Evolutionary conservation across 2,888 invertebrate genomes (phyloP).

Genomic region (Melinaea marsaeus): DNA sequence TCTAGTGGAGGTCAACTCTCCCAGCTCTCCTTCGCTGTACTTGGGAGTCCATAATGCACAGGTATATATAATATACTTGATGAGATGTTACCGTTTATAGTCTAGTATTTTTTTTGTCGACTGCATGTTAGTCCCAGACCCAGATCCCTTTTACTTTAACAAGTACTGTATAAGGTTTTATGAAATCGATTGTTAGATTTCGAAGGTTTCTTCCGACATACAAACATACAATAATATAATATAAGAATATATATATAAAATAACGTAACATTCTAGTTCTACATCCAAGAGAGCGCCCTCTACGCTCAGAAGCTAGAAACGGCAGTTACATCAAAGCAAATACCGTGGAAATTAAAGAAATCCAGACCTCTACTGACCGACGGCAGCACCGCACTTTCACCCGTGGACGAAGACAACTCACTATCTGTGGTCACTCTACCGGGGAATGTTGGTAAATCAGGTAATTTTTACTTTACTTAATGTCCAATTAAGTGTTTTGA

Average conservation of each 20-base stretch:
- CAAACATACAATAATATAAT: not conserved
- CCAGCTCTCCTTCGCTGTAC: slow-evolving; percentile 82
- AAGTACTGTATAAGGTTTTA: too few species aligned
- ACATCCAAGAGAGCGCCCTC: slow-evolving; percentile 80
- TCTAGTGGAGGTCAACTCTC: slow-evolving; percentile 40
- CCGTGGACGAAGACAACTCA: slow-evolving; percentile 62
- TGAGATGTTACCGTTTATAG: too few species aligned
- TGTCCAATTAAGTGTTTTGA: not conserved
- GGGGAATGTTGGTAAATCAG: slow-evolving; percentile 83
- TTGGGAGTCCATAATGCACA: slow-evolving; percentile 90
- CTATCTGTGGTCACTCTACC: slow-evolving; percentile 86
- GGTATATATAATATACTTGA: slow-evolving; percentile 48
- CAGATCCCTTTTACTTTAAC: too few species aligned
- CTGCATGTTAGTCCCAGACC: too few species aligned
- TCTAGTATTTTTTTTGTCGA: too few species aligned
- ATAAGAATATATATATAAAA: not conserved
- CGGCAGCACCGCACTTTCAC: slow-evolving; percentile 57
- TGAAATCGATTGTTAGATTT: too few species aligned
- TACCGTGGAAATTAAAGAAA: slow-evolving; percentile 87
- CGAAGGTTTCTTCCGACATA: too few species aligned
- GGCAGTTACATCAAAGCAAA: slow-evolving; percentile 54
- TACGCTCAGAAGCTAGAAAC: slow-evolving; percentile 55
- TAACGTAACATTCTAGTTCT: slow-evolving; percentile 65
- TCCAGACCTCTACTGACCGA: slow-evolving; percentile 70
- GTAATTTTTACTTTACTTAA: slow-evolving; percentile 47